phyloP scores from a whole-genome alignment of 2,888 invertebrate genomes.

The Heteromyza rotundicornis region DNA sequence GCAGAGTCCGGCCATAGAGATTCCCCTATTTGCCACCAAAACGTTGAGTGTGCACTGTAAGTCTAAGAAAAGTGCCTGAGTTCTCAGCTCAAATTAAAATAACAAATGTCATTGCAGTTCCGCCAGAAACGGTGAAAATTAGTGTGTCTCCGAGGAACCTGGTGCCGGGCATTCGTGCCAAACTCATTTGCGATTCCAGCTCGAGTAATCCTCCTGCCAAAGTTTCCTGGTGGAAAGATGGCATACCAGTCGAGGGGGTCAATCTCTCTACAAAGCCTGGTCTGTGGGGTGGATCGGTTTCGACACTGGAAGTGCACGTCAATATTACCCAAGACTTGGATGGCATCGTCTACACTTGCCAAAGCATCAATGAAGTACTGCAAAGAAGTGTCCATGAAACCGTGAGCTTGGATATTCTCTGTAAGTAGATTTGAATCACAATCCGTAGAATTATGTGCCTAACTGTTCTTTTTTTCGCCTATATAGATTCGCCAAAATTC shows the following conservation, averaged over 20 bases:
- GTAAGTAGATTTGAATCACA: constrained; percentile 39
- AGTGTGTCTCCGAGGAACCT: constrained; percentile 54
- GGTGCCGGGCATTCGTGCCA: constrained; percentile 54
- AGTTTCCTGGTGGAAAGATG: constrained; percentile 60
- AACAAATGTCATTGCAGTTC: constrained; percentile 39
- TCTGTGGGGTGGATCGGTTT: constrained; percentile 57
- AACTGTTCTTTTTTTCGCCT: not conserved
- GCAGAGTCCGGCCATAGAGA: constrained; percentile 56
- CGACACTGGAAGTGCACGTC: constrained; percentile 53
- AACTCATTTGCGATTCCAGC: constrained; percentile 57
- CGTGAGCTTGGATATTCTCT: constrained; percentile 55
- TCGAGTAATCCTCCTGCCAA: constrained; percentile 58
- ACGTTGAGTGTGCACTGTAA: constrained; percentile 56
- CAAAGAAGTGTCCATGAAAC: constrained; percentile 58
- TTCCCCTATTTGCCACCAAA: constrained; percentile 54
- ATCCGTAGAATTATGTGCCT: not conserved
- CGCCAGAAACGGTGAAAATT: constrained; percentile 57
- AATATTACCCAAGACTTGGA: constrained; percentile 59
- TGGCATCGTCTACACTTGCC: constrained; percentile 57
- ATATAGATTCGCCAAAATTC: constrained; percentile 59
- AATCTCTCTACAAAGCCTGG: constrained; percentile 56
- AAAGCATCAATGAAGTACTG: constrained; percentile 57
- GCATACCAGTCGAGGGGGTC: constrained; percentile 57
- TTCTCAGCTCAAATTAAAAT: not conserved
- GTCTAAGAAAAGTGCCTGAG: too few relatives aligned